Conservation (phyloP, 2,888 invertebrate species). For the Glaucopsyche alexis region DNA sequence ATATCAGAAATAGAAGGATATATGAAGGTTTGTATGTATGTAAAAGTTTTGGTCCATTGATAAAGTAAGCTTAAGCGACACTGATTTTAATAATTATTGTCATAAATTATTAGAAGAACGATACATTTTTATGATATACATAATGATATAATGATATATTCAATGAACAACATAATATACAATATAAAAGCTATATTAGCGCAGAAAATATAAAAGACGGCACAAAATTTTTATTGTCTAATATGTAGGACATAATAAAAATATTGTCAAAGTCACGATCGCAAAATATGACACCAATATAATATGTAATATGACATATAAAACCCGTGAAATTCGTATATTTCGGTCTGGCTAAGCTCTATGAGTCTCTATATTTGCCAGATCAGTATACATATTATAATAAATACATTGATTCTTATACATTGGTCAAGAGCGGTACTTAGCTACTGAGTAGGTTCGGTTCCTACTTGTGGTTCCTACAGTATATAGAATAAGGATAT, state of each 20-base stretch:
- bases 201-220: conserved; percentile 9
- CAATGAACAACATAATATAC: conserved; percentile 8
- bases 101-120: conserved; percentile 3
- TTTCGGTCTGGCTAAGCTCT: conserved; percentile 18
- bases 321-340: conserved; percentile 32
- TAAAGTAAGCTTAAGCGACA: conserved; percentile 9
- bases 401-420: conserved; percentile 35
- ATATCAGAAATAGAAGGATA: conserved; percentile 18
- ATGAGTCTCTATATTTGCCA: neutral
- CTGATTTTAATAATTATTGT: conserved; percentile 11
- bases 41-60: conserved; percentile 19
- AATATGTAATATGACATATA: conserved; percentile 30
- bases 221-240: conserved; percentile 39
- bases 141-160: neutral
- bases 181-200: conserved; percentile 1
- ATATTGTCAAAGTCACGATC: conserved; percentile 72
- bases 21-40: neutral
- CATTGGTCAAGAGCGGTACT: conserved; percentile 36
- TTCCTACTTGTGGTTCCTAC: conserved; percentile 47
- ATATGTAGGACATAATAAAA: conserved; percentile 44
- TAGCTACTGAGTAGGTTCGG: conserved; percentile 20
- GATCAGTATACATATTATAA: conserved; percentile 31
- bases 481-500: conserved; percentile 45
- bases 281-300: conserved; percentile 43
- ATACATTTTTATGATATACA: neutral